Evolutionary conservation across 2,797 vertebrate species (phyloP).

Genomic region (Tamandua tetradactyla): DNA sequence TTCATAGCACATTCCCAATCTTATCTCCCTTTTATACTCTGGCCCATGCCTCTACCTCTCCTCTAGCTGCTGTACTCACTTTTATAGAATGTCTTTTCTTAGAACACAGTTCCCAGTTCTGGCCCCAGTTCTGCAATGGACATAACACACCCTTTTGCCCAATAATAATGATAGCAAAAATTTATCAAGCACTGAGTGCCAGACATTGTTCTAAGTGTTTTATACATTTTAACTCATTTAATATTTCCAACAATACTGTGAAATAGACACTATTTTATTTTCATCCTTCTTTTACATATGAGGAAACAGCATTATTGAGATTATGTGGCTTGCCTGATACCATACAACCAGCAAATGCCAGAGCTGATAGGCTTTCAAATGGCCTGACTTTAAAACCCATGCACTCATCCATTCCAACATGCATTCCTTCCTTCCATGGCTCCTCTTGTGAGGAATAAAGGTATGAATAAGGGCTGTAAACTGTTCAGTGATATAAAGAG

Average conservation of each 20-base stretch:
- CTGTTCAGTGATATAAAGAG: background rate
- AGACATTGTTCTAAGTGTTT: background rate
- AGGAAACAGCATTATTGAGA: background rate
- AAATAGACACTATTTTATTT: constrained; percentile 11
- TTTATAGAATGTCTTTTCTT: constrained; percentile 22
- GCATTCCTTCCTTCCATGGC: background rate
- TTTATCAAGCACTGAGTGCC: background rate
- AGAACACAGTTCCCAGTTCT: background rate
- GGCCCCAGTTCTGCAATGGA: background rate
- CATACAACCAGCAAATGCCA: background rate
- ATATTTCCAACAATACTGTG: background rate
- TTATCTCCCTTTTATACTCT: background rate
- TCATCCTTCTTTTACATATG: background rate
- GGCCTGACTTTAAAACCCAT: background rate
- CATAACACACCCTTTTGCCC: background rate
- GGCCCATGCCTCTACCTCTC: background rate
- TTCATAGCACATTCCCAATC: background rate
- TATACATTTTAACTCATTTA: constrained; percentile 1
- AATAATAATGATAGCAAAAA: background rate
- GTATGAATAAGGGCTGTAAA: background rate
- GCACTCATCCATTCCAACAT: background rate
- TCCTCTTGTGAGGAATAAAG: background rate
- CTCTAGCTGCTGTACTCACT: background rate
- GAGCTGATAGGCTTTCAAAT: background rate
- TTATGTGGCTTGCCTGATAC: background rate